Evolutionary conservation across 2,797 vertebrate species (phyloP), one percentile per base, ranked within the genome.

Genomic region (Eutrigla gurnardus): DNA sequence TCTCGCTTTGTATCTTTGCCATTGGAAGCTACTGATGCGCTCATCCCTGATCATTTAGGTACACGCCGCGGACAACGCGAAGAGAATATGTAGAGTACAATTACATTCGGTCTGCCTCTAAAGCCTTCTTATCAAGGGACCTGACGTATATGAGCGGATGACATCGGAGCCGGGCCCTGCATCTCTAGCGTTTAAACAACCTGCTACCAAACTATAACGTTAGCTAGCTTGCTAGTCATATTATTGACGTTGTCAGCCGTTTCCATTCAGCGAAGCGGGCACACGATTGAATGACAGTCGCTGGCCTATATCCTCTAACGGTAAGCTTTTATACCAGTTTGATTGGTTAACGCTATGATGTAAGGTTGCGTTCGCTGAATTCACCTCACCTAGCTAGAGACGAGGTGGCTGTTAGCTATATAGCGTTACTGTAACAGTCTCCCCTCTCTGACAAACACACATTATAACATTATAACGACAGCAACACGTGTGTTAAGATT

Each of bases 121-220:
- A 39, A 61, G 46, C 63, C 43, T 66, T 50, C 10, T 63, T 66
- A 47, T 70, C 25, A 49, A 40, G 14, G 45, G 65, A 73, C 43
- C 55, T 32, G 70, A 57, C 36, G 53, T 35, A 5, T 18, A n/a
- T 73, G 58, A 74, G 35, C 32, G 70, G 65, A 15, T 82, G 87
- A 85, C 66, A 78, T 57, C 75, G 66, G 67, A 87, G 66, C 82
- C 69, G 78, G 90, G 92, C 91, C 93, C 86, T 80, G 69, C 70
- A 59, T 75, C 82, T 72, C 55, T 76, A 73, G 88, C 82, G 70
- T 61, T 76, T 66, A 39, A 85, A 84, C 72, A 77, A 77, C 63
- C 88, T 82, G 86, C 87, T 83, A 77, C 64, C 7, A 72, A 25
- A 36, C 83, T 65, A 12, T 74, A 83, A 36, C 81, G 70, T 50